Conservation (phyloP, 53 echinoderm and acorn worm species). For the Astropecten irregularis region DNA sequence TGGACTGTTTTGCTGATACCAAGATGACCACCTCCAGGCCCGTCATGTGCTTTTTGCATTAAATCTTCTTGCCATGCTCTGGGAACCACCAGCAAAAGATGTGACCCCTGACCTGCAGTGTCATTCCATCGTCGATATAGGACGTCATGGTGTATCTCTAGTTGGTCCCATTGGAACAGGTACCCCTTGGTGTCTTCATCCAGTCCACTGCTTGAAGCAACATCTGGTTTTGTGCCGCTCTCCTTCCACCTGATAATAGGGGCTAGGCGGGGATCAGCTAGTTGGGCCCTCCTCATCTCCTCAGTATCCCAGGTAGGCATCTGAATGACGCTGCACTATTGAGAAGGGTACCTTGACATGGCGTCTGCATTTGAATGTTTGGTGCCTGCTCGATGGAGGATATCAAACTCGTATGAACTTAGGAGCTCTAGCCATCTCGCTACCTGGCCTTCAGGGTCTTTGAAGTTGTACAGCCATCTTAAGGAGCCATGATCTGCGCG, state of each 20-base stretch:
- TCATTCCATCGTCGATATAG: conserved; percentile 41
- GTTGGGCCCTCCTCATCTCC: conserved; percentile 22
- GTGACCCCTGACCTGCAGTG: background rate
- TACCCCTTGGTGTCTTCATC: conserved; percentile 4
- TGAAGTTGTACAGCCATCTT: background rate
- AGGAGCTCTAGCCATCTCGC: background rate
- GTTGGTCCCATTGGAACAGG: conserved; percentile 59
- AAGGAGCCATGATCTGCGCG: conserved; percentile 6
- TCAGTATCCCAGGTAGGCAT: conserved; percentile 2
- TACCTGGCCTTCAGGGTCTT: background rate
- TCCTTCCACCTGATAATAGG: conserved; percentile 43
- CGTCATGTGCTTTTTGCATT: conserved; percentile 52
- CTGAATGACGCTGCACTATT: background rate
- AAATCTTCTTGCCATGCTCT: background rate
- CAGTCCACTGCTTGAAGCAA: background rate
- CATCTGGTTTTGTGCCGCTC: background rate
- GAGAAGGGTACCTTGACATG: background rate
- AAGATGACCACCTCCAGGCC: conserved; percentile 39
- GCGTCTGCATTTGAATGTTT: conserved; percentile 18
- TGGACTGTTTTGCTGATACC: conserved; percentile 47
- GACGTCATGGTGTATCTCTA: conserved; percentile 5
- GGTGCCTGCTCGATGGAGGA: conserved; percentile 3
- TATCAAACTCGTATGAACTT: background rate
- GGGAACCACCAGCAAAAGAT: conserved; percentile 40
- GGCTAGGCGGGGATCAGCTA: background rate